phyloP scores from a whole-genome alignment of 2,797 vertebrate genomes.

The Callimico goeldii region DNA sequence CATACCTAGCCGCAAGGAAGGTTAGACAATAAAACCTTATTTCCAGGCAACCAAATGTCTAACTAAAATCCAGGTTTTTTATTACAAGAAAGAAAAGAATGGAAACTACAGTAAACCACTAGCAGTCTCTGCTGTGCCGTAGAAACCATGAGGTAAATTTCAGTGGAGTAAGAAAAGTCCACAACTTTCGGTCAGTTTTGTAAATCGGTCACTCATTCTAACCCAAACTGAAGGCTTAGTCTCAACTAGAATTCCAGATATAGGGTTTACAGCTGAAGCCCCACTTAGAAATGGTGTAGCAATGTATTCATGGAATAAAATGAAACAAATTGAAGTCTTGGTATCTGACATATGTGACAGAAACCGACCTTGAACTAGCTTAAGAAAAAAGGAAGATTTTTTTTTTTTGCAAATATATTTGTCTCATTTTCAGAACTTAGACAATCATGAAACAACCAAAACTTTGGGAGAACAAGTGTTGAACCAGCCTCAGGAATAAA shows the following conservation, averaged over 20 bases:
- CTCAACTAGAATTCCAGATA: not conserved
- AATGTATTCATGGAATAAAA: not conserved
- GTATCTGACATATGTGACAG: not conserved
- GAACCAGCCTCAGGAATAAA: not conserved
- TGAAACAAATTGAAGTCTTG: not conserved
- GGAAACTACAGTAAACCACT: not conserved
- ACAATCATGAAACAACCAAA: not conserved
- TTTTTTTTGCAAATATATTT: not conserved
- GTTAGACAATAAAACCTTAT: not conserved
- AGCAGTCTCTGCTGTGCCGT: not conserved
- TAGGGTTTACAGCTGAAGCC: not conserved
- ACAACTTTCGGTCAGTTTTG: not conserved
- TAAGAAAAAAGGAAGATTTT: not conserved
- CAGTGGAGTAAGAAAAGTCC: not conserved
- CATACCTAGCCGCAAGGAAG: not conserved
- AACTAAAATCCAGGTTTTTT: not conserved
- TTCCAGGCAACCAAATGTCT: not conserved
- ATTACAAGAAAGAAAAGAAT: not conserved
- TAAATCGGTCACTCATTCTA: not conserved
- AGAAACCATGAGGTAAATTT: not conserved
- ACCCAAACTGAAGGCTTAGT: not conserved
- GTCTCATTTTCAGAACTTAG: not conserved
- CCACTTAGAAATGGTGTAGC: not conserved
- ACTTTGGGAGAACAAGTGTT: not conserved
- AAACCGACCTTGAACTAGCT: not conserved